Conservation (phyloP, 2,888 invertebrate species). For the Hypsopygia costalis region DNA sequence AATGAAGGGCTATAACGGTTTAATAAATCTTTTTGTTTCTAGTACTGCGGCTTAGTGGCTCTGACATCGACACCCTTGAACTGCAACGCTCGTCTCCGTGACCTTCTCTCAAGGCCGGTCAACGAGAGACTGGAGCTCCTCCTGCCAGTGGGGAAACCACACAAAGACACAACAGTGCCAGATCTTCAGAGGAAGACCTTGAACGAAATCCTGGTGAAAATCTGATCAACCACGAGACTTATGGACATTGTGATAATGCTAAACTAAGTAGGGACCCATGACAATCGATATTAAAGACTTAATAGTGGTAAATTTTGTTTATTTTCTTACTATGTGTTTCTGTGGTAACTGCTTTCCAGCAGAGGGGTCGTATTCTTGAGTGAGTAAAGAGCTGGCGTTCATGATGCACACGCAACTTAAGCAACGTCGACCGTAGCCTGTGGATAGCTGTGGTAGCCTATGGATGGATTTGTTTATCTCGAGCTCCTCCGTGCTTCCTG, state of each 20-base stretch:
- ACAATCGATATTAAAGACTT: conserved; percentile 2
- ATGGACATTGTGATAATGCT: conserved; percentile 12
- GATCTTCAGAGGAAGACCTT: conserved; percentile 86
- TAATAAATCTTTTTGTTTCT: conserved; percentile 35
- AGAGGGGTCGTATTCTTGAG: no score
- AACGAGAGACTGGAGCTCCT: conserved; percentile 91
- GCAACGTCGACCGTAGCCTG: no score
- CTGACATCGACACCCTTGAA: conserved; percentile 95
- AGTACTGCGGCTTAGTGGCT: conserved; percentile 92
- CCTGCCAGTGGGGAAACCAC: conserved; percentile 92
- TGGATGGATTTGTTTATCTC: no score
- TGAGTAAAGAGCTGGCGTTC: no score
- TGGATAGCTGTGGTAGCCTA: no score
- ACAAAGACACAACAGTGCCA: conserved; percentile 88
- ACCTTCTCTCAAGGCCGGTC: conserved; percentile 86
- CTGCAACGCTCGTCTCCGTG: conserved; percentile 90
- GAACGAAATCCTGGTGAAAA: conserved; percentile 86
- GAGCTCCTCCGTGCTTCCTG: no score
- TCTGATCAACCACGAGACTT: conserved; percentile 35
- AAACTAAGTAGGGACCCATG: background rate
- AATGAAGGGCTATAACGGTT: no score
- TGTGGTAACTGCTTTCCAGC: no score
- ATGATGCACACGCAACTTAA: no score
- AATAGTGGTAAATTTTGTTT: background rate
- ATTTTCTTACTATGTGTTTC: background rate